Conservation (phyloP, 2,888 invertebrate species). For the Drosophila anomalata region DNA sequence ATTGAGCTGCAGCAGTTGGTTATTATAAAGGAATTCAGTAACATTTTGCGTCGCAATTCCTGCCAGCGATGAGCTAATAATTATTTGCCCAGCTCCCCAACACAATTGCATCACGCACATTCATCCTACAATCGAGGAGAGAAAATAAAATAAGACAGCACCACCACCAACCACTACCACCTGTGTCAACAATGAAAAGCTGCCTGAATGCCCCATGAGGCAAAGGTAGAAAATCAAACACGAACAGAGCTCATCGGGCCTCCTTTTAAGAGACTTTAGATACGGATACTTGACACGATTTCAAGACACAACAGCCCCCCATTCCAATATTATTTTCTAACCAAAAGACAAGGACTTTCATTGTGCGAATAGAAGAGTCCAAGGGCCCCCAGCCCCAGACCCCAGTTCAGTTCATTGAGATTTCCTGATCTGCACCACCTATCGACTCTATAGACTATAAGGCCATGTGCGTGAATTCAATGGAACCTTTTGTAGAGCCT, state of each 20-base stretch:
- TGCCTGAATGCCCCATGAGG: slow-evolving; percentile 27
- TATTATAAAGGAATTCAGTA: slow-evolving; percentile 45
- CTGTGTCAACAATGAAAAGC: slow-evolving; percentile 79
- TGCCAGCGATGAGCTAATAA: slow-evolving; percentile 47
- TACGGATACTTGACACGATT: slow-evolving; percentile 76
- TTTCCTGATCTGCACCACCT: slow-evolving; percentile 51
- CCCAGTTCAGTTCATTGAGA: slow-evolving; percentile 11
- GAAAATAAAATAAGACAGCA: slow-evolving; percentile 19
- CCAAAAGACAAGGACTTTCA: slow-evolving; percentile 65
- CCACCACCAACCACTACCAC: slow-evolving; percentile 51
- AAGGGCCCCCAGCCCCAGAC: slow-evolving; percentile 29
- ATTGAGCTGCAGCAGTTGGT: slow-evolving; percentile 47
- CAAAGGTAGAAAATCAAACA: slow-evolving; percentile 56
- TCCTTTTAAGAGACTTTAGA: slow-evolving; percentile 49
- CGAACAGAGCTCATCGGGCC: slow-evolving; percentile 25
- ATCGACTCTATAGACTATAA: slow-evolving; percentile 16
- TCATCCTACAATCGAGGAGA: slow-evolving; percentile 5
- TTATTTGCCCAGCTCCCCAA: slow-evolving; percentile 35
- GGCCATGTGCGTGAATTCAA: slow-evolving; percentile 15
- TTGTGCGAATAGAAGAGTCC: slow-evolving; percentile 44
- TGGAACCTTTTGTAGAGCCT: slow-evolving; percentile 51
- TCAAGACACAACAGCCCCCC: slow-evolving; percentile 9
- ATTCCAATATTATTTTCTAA: background rate
- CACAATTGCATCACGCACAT: slow-evolving; percentile 64
- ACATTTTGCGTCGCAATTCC: slow-evolving; percentile 47